A percentile compares a stretch with the other conserved stretches of the same genome.
Evolutionary conservation across 2,888 invertebrate species (phyloP).

Genomic region (Drosophila yooni): DNA sequence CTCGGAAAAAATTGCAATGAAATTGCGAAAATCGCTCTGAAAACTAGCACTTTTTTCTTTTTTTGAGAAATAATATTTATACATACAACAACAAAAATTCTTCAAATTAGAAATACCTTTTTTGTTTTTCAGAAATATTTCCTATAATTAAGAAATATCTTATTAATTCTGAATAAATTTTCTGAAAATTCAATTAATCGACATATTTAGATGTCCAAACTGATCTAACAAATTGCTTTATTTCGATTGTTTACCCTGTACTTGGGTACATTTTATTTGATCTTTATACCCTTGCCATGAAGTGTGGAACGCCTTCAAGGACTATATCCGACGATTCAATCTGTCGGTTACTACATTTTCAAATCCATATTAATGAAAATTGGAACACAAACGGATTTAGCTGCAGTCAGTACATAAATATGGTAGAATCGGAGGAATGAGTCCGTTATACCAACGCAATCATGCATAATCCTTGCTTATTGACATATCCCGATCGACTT

Average conservation of each 20-base stretch:
- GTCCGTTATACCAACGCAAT: neutral
- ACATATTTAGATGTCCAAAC: no score
- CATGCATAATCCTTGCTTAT: rapidly evolving
- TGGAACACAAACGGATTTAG: neutral
- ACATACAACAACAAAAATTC: neutral
- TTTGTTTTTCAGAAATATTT: neutral
- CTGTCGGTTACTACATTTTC: neutral
- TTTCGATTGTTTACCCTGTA: neutral
- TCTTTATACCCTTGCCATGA: neutral
- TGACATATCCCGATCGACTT: neutral
- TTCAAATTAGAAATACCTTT: neutral
- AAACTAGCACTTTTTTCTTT: neutral
- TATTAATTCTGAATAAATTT: no score
- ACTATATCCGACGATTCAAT: neutral
- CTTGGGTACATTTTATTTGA: neutral
- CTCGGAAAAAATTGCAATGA: neutral
- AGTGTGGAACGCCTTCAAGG: neutral
- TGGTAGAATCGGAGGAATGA: neutral
- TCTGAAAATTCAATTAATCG: no score
- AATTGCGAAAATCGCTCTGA: neutral
- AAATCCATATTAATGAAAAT: neutral
- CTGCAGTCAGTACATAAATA: neutral
- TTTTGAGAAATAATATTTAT: neutral
- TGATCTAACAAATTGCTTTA: neutral
- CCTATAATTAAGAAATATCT: no score